A percentile compares a stretch with the other conserved stretches of the same genome.
Conservation (phyloP, 1,140 invertebrate species). For the Chironomus striatipennis region DNA sequence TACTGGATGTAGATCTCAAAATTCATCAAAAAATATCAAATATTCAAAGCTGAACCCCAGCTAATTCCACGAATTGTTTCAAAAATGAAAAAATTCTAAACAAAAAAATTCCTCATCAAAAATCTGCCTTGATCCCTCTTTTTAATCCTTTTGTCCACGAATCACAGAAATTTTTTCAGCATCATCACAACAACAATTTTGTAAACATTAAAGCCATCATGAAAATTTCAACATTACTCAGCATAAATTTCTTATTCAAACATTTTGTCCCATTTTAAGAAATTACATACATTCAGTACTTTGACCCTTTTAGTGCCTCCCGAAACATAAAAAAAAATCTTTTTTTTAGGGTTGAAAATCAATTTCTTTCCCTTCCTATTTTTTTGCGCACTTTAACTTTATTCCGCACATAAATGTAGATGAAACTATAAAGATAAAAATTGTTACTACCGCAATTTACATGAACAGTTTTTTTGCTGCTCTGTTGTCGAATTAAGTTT, state of each 20-base stretch:
- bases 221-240: neutral
- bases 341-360: conserved; percentile 19
- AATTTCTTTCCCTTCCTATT: neutral
- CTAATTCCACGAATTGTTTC: no score
- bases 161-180: neutral
- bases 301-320: conserved; percentile 7
- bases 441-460: conserved; percentile 16
- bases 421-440: conserved; percentile 6
- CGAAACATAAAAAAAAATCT: neutral
- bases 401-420: neutral
- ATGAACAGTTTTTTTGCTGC: neutral
- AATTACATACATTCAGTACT: conserved; percentile 13
- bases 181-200: neutral
- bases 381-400: neutral
- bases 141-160: no score
- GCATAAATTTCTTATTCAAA: neutral
- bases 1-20: no score
- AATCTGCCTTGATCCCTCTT: no score
- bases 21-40: no score
- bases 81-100: no score
- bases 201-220: neutral
- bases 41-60: no score
- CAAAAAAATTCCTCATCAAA: no score
- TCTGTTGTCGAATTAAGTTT: neutral
- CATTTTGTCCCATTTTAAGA: neutral